Percentiles rank a stretch among this genome's conserved stretches.
Conservation (phyloP, 2,888 invertebrate genomes). For the Nebria brevicollis region DNA sequence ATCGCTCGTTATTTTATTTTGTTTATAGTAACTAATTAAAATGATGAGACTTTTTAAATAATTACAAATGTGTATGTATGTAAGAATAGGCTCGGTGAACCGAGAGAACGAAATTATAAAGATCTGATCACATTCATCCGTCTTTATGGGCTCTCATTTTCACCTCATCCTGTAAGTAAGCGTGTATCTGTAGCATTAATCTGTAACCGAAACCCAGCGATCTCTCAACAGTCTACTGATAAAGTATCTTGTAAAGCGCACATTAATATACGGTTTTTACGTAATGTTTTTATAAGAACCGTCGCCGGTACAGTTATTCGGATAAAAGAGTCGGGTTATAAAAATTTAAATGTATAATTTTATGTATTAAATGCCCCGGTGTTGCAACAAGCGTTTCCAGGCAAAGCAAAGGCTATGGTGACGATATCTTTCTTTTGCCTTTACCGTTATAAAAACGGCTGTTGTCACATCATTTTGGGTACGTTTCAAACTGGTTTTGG, state of each 20-base stretch:
- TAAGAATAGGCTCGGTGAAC: too few relatives aligned
- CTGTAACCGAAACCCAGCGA: not conserved
- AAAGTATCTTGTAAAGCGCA: not conserved
- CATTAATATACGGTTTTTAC: not conserved
- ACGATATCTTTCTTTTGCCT: not conserved
- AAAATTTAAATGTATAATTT: constrained; percentile 1
- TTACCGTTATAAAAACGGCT: not conserved
- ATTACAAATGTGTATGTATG: too few relatives aligned
- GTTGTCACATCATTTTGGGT: not conserved
- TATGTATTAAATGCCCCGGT: not conserved
- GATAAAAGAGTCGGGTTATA: not conserved
- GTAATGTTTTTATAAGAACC: not conserved
- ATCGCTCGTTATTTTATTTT: too few relatives aligned
- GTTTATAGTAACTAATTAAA: too few relatives aligned
- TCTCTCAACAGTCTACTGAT: not conserved
- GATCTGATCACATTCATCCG: not conserved
- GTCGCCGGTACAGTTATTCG: not conserved
- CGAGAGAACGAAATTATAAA: not conserved
- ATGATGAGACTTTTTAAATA: too few relatives aligned
- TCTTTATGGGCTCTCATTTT: not conserved
- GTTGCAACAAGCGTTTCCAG: not conserved
- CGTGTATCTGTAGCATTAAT: not conserved
- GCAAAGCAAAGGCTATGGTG: not conserved
- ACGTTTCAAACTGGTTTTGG: not conserved
- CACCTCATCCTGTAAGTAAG: not conserved